Percentiles rank a stretch among this genome's conserved stretches.
phyloP scores from a whole-genome alignment of 2,797 vertebrate species.

The Intellagama lesueurii region DNA sequence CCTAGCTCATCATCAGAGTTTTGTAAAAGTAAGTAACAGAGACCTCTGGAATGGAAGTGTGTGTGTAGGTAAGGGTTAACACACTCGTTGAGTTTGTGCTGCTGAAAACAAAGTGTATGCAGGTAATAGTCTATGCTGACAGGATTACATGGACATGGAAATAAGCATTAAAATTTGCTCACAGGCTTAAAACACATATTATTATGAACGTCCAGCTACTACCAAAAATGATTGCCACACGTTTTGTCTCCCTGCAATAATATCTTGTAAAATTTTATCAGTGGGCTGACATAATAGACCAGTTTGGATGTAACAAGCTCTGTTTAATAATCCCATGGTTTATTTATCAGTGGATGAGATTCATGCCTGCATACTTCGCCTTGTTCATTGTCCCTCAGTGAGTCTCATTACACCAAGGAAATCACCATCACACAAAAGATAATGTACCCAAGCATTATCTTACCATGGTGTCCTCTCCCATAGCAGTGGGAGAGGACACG shows the following conservation, averaged over 20 bases:
- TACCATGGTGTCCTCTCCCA: background rate
- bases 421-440: background rate
- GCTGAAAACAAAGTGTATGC: background rate
- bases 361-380: background rate
- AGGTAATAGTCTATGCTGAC: background rate
- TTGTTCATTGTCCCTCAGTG: background rate
- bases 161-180: background rate
- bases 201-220: background rate
- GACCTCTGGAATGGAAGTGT: background rate
- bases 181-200: background rate
- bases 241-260: background rate
- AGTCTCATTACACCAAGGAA: background rate
- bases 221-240: background rate
- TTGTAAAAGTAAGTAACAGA: conserved; percentile 10
- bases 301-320: too few species aligned
- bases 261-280: background rate
- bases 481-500: background rate
- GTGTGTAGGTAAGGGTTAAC: background rate
- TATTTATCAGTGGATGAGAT: background rate
- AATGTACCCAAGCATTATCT: too few species aligned
- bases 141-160: background rate
- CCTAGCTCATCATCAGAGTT: conserved; percentile 10
- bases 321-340: background rate
- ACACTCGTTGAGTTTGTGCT: background rate
- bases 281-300: background rate